Evolutionary conservation across 2,888 invertebrate species (phyloP).

Genomic region (Drosophila vallismaia): DNA sequence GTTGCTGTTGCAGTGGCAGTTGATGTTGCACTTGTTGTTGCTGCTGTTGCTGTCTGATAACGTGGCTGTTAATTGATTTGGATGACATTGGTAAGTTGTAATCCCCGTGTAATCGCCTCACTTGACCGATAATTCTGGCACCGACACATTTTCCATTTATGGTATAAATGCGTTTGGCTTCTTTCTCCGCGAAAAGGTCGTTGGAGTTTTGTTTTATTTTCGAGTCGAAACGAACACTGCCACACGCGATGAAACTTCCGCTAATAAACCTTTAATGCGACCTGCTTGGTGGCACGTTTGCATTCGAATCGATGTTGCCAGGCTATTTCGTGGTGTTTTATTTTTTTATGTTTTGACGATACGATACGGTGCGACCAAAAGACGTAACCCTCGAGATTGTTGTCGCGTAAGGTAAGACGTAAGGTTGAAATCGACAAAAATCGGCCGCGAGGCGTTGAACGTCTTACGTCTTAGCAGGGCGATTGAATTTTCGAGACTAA

Average conservation of each 20-base stretch:
- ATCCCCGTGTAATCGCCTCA: slow-evolving; percentile 36
- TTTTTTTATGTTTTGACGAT: neutral
- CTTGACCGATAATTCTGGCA: slow-evolving; percentile 31
- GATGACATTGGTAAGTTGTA: slow-evolving; percentile 43
- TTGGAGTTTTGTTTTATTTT: slow-evolving; percentile 7
- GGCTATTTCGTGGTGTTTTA: neutral
- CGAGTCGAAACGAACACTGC: slow-evolving; percentile 18
- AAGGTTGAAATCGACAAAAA: slow-evolving; percentile 6
- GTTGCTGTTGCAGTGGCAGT: slow-evolving; percentile 4
- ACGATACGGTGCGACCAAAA: neutral
- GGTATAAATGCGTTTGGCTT: neutral
- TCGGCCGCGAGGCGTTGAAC: slow-evolving; percentile 25
- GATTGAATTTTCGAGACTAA: slow-evolving; percentile 81
- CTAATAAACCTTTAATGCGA: slow-evolving; percentile 11
- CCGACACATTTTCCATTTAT: slow-evolving; percentile 7
- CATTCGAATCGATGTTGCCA: neutral
- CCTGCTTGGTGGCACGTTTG: slow-evolving; percentile 23
- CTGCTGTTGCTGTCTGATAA: slow-evolving; percentile 13
- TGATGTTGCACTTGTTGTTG: neutral
- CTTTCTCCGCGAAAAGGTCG: neutral
- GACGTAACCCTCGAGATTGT: neutral
- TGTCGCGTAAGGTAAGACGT: slow-evolving; percentile 5
- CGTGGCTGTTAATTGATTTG: slow-evolving; percentile 22
- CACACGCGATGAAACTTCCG: slow-evolving; percentile 34
- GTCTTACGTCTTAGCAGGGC: slow-evolving; percentile 78